Conservation (phyloP, 2,113 vertebrate species). For the Eurystomus gularis region DNA sequence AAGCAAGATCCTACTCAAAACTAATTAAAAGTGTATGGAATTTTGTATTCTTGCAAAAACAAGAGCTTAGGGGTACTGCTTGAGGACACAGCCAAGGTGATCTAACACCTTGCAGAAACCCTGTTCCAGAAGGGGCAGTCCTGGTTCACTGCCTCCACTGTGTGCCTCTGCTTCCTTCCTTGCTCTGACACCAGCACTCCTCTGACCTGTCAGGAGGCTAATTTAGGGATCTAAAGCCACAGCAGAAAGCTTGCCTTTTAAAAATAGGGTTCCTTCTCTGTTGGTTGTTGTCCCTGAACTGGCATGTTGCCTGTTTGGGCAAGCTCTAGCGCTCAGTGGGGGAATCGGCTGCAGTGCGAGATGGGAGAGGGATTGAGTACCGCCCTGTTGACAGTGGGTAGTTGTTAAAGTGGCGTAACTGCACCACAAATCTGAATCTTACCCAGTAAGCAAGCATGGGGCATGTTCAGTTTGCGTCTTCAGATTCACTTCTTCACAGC, state of each 20-base stretch:
- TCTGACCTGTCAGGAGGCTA: not conserved
- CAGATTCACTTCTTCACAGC: not conserved
- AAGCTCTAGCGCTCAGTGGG: not conserved
- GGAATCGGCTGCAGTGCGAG: not conserved
- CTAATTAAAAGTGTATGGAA: not conserved
- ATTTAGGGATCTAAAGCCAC: not conserved
- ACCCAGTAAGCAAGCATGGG: rapidly evolving
- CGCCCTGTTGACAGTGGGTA: rapidly evolving
- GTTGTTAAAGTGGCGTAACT: not conserved
- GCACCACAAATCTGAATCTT: not conserved
- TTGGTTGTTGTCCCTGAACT: not conserved
- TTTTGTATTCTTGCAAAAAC: not conserved
- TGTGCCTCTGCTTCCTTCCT: not conserved
- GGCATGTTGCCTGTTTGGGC: not conserved
- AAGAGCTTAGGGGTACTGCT: not conserved
- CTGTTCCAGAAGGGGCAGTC: not conserved
- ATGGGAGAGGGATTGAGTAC: not conserved
- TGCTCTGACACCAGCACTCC: not conserved
- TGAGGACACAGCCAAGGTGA: not conserved
- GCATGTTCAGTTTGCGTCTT: not conserved
- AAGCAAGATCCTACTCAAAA: not conserved
- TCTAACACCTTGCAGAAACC: not conserved
- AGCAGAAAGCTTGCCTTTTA: not conserved
- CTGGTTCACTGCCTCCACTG: not conserved
- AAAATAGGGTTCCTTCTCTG: not conserved